phyloP scores from a whole-genome alignment of 2,113 vertebrate genomes.

The Otocyon megalotis region DNA sequence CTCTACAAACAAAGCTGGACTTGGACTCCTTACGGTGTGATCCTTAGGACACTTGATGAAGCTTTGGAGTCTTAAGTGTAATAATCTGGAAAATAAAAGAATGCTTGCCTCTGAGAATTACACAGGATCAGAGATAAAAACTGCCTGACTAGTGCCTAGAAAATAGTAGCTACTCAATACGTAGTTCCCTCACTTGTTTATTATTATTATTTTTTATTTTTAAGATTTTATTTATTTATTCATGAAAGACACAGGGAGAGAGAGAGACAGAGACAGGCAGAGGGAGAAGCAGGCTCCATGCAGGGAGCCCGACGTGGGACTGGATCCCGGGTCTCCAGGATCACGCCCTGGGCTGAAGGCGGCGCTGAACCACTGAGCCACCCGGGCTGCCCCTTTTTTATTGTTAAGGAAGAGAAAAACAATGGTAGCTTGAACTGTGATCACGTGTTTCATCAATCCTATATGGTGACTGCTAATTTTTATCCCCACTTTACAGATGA shows the following conservation, averaged over 20 bases:
- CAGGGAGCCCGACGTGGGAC: too few species aligned
- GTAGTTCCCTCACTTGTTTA: neutral
- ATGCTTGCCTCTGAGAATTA: neutral
- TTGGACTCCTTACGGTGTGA: neutral
- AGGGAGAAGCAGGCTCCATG: too few species aligned
- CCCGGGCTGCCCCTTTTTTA: neutral
- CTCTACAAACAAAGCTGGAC: conserved; percentile 3
- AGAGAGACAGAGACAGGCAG: too few species aligned
- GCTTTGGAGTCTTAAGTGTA: neutral
- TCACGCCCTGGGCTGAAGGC: too few species aligned
- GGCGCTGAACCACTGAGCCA: too few species aligned
- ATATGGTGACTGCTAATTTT: neutral
- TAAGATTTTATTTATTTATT: too few species aligned
- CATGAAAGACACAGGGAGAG: too few species aligned
- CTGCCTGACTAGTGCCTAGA: neutral
- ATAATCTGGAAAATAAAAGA: neutral
- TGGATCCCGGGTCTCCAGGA: too few species aligned
- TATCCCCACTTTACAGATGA: conserved; percentile 4
- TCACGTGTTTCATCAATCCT: neutral
- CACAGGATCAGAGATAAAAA: neutral
- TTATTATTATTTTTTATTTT: too few species aligned
- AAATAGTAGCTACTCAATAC: neutral
- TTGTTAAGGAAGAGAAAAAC: neutral
- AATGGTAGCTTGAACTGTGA: neutral
- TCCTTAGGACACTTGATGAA: neutral